Evolutionary conservation across 2,113 vertebrate species (phyloP), one percentile per base, ranked within the genome.

Genomic region (Saiga tatarica): DNA sequence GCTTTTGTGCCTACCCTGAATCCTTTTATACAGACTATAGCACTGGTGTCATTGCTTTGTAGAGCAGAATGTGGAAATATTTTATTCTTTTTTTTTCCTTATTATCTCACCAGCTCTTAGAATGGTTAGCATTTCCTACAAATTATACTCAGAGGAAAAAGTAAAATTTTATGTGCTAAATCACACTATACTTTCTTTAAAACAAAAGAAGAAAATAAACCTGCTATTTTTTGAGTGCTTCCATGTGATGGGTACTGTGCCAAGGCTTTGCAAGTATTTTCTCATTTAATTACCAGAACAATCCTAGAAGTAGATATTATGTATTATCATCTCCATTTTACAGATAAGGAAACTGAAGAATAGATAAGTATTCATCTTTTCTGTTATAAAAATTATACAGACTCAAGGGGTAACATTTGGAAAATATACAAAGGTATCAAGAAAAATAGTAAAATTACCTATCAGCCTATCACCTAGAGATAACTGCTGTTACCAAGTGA

Each of bases 171-270:
- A 30, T 42, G 62, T 47, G 55, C 53, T 94, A 79, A 92, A 86
- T 95, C 42, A 86, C 50, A 50, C 62, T 47, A 17, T 17, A 30
- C 6, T 91, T 88, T 87, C n/a, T 83, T 97, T 92, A 89, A 95
- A 59, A 81, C 12, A 81, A 96, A 95, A 88, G 2, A 59, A 47
- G 14, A 26, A 50, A 81, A 67, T 59, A 50, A 94, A 45, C 52
- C n/a, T 26, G 25, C n/a, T 81, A 28, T 71, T 67, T 76, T 67
- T 42, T 42, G 39, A 94, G 7, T 17, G 7, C 36, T 55, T 96
- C 7, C 23, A 19, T 19, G 2, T 60, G n/a, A 26, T 81, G 45
- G 39, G 23, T 16, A 16, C 50, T 21, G 12, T 57, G 19, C 42
- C 36, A 50, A 19, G 9, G 57, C 21, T 52, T 53, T 85, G 42